A percentile compares a stretch with the other conserved stretches of the same genome.
These are phyloP conservation scores for Octodonta nipae DNA, from an alignment of 2,888 invertebrate species.

Conservation along the genomic window DNA sequence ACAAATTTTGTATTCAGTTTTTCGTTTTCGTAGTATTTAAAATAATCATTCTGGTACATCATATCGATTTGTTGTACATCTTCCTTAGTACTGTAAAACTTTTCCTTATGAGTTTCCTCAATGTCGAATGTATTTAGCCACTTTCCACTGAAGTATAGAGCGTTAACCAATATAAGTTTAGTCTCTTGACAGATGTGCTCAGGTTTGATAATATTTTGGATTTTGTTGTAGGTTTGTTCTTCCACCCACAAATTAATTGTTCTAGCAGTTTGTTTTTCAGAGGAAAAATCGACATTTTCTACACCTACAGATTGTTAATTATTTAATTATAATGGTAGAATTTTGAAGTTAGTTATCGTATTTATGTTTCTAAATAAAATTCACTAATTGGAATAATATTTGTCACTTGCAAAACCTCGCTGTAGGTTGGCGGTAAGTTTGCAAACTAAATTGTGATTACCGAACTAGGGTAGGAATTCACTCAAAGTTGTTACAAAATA, in stretches of 20 bases:
- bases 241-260: constrained; percentile 31
- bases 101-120: constrained; percentile 14
- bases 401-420: too few species aligned
- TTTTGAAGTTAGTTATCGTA: too few species aligned
- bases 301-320: too few species aligned
- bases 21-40: constrained; percentile 19
- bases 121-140: constrained; percentile 21
- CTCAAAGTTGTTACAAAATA: too few species aligned
- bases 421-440: too few species aligned
- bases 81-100: constrained; percentile 19
- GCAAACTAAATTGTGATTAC: too few species aligned
- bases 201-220: constrained; percentile 23
- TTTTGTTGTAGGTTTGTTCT: constrained; percentile 27
- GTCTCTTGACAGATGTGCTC: constrained; percentile 17
- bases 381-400: too few species aligned
- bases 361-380: too few species aligned
- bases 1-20: constrained; percentile 23
- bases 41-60: constrained; percentile 19
- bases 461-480: too few species aligned
- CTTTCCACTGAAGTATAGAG: constrained; percentile 28
- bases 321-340: too few species aligned
- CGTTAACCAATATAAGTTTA: constrained; percentile 27
- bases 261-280: constrained; percentile 13
- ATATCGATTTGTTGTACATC: constrained; percentile 21
- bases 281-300: constrained; percentile 4